phyloP scores from a whole-genome alignment of 2,888 invertebrate species.

The Drosophila borborema region DNA sequence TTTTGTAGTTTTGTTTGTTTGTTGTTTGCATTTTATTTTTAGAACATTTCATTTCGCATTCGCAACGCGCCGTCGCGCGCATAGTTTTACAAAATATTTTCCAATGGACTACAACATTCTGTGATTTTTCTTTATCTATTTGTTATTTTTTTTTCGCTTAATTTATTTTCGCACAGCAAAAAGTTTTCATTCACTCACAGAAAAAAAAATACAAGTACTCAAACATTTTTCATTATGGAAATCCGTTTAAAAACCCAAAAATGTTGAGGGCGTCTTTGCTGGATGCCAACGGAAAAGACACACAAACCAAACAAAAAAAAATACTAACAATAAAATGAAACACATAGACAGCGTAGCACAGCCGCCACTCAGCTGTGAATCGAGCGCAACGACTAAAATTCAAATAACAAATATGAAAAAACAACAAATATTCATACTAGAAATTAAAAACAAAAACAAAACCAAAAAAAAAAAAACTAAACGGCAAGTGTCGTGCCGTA shows the following conservation, averaged over 20 bases:
- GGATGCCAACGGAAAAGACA: constrained; percentile 12
- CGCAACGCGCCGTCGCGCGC: constrained; percentile 68
- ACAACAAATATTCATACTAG: constrained; percentile 10
- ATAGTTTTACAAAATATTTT: constrained; percentile 68
- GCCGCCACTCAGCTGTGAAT: constrained; percentile 62
- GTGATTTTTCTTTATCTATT: background rate
- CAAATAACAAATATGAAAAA: constrained; percentile 21
- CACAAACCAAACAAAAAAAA: constrained; percentile 29
- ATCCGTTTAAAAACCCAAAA: constrained; percentile 10
- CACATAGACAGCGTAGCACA: constrained; percentile 22
- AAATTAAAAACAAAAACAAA: constrained; percentile 2
- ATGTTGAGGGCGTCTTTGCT: constrained; percentile 13
- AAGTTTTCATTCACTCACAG: constrained; percentile 55
- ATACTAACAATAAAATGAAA: constrained; percentile 9
- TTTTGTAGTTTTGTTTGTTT: constrained; percentile 51
- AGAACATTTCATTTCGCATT: constrained; percentile 72
- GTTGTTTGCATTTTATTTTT: constrained; percentile 73
- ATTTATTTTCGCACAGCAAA: constrained; percentile 25
- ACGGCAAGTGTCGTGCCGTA: constrained; percentile 30
- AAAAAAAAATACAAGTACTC: constrained; percentile 2
- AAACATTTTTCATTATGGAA: constrained; percentile 12
- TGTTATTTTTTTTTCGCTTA: background rate
- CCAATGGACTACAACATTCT: constrained; percentile 30
- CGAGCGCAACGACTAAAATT: constrained; percentile 24
- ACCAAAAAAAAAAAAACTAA: constrained; percentile 18